These are phyloP conservation scores for Podiceps cristatus DNA, from an alignment of 2,113 vertebrate species.

Conservation along the genomic window DNA sequence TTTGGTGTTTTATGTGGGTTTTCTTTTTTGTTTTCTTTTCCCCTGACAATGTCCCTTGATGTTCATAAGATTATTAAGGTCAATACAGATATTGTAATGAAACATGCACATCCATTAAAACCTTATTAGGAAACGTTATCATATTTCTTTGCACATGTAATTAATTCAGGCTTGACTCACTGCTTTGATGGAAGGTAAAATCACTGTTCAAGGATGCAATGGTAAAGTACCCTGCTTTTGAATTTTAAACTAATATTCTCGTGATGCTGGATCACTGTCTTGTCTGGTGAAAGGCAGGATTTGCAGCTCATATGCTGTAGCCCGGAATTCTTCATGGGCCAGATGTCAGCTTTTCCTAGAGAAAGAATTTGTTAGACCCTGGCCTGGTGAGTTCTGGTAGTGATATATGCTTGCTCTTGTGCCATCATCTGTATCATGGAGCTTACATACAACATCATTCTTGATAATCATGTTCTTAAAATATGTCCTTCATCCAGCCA, in stretches of 20 bases:
- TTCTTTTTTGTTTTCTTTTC: not conserved
- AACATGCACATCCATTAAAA: not conserved
- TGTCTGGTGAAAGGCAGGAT: not conserved
- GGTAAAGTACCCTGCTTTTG: not conserved
- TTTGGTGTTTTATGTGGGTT: too few relatives aligned
- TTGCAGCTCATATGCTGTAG: not conserved
- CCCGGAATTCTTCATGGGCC: not conserved
- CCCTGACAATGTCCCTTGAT: not conserved
- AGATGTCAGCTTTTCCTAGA: not conserved
- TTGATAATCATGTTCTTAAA: not conserved
- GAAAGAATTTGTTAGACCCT: not conserved
- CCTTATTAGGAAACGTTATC: slow-evolving; percentile 13
- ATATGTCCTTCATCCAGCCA: not conserved
- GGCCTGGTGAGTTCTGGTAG: not conserved
- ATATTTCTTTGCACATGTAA: not conserved
- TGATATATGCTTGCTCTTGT: fast-evolving
- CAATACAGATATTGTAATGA: not conserved
- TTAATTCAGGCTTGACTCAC: slow-evolving; percentile 37
- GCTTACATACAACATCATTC: not conserved
- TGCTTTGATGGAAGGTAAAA: not conserved
- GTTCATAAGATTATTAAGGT: not conserved
- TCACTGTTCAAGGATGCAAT: not conserved
- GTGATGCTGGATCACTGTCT: not conserved
- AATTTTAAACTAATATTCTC: not conserved
- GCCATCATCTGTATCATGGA: not conserved